These are phyloP conservation scores for Uropetala carovei DNA, from an alignment of 2,888 invertebrate genomes.

Conservation along the genomic window DNA sequence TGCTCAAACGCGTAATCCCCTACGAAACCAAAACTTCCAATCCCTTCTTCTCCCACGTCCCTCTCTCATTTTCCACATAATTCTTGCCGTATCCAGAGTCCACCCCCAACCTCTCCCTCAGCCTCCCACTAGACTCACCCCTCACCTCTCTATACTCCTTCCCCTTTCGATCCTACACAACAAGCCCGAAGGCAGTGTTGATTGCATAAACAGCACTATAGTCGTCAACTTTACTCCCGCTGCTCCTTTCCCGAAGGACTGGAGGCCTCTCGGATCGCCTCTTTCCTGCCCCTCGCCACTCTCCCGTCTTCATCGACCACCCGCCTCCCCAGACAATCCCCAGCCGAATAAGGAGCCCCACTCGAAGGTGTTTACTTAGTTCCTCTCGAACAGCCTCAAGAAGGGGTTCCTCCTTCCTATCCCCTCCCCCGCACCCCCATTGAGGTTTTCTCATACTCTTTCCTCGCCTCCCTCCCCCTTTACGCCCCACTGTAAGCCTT, in stretches of 20 bases:
- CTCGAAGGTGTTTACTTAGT: slow-evolving; percentile 27
- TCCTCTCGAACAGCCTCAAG: not conserved
- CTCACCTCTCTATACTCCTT: too few species aligned
- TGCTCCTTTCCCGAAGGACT: not conserved
- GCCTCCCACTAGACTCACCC: too few species aligned
- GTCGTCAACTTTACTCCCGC: not conserved
- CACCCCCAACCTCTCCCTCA: not conserved
- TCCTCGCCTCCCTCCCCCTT: too few species aligned
- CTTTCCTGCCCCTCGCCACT: not conserved
- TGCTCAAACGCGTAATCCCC: slow-evolving; percentile 24
- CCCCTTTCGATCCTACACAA: not conserved
- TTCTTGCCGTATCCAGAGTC: not conserved
- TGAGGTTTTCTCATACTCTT: not conserved
- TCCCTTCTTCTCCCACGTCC: slow-evolving; percentile 20
- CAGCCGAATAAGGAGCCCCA: not conserved
- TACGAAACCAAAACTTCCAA: slow-evolving; percentile 22
- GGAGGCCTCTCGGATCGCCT: not conserved
- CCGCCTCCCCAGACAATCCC: not conserved
- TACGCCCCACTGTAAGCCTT: not conserved
- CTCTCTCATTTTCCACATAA: not conserved
- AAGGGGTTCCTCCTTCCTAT: not conserved
- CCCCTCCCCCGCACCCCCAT: not conserved
- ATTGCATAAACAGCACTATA: slow-evolving; percentile 25
- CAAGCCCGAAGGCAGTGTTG: not conserved
- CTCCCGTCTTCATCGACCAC: not conserved